A percentile compares a stretch with the other conserved stretches of the same genome.
Evolutionary conservation across 2,888 invertebrate species (phyloP).

Genomic region (Stenichneumon culpator): DNA sequence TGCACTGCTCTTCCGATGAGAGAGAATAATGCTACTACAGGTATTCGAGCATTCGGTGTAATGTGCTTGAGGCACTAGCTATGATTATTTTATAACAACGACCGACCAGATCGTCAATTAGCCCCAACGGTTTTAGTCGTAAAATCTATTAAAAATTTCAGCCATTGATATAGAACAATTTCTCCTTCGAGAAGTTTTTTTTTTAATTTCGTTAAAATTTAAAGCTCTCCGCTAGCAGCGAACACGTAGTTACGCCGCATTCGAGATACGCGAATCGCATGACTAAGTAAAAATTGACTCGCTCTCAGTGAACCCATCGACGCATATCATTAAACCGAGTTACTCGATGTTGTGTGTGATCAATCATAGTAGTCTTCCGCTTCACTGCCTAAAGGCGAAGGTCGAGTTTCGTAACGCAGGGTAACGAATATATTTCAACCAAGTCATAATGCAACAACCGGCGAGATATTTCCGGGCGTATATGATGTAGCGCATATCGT

Average conservation of each 20-base stretch:
- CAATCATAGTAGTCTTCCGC: slow-evolving; percentile 56
- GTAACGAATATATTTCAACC: slow-evolving; percentile 1
- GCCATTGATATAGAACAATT: neutral
- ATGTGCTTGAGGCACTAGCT: no score
- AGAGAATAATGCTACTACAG: slow-evolving; percentile 10
- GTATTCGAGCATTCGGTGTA: neutral
- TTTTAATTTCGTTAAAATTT: no score
- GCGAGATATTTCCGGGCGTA: neutral
- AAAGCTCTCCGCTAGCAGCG: neutral
- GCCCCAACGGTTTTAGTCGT: no score
- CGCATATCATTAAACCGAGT: slow-evolving; percentile 64
- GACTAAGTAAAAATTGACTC: slow-evolving; percentile 33
- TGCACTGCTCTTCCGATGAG: slow-evolving; percentile 9
- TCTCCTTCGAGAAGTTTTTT: neutral
- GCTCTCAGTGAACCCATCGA: slow-evolving; percentile 43
- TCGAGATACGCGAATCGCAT: neutral
- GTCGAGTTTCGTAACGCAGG: slow-evolving; percentile 60
- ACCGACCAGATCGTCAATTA: neutral
- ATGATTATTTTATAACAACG: neutral
- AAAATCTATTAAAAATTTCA: neutral
- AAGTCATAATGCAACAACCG: slow-evolving; percentile 41
- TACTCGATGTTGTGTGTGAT: slow-evolving; percentile 59
- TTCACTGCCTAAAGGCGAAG: slow-evolving; percentile 19
- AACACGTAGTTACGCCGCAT: neutral
- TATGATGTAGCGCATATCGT: neutral